Base-by-base conservation (phyloP, 2,797 vertebrate species). In the Apogon hyalosoma region DNA sequence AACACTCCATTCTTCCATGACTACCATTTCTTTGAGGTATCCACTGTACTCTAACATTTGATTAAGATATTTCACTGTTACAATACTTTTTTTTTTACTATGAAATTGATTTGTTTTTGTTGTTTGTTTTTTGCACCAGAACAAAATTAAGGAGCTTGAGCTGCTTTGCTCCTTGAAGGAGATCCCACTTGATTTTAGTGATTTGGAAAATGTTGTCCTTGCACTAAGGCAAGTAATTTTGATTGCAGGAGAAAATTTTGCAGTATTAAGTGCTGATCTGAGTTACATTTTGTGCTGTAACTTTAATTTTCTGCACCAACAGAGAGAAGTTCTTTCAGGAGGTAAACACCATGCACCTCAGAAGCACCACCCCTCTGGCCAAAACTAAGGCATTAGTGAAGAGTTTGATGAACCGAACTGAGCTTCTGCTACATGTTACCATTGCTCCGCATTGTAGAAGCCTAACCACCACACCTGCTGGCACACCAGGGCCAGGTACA, bases 311-410 rank as follows among this genome's bases (percentile, higher is more conserved):
- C 16, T 85, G 33, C 12, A 11, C 50, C 48, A 24, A 58, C 83
- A 99, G 97, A 89, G 98, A 99, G 90, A 98, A 96, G 84, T 99
- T 99, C 88, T 96, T 98, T 63, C 97, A 99, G 63, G 98, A 99
- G 63, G 96, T 98, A 42, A 98, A 96, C 88, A 94, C 93, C 24
- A 86, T 94, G 38, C 90, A 94, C 65, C 94, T 95, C 77, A 98
- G 92, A 84, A 93, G 91, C 52, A 92, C 75, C 24, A 91, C 94
- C 50, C 94, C 95, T 2, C 90, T 99, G 77, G 94, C 92, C 19
- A 99, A 99, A 90, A 99, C 98, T 0, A 98, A 97, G 90, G 91
- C 95, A 0, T 84, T 99, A 51, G 95, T 99, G 45, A 99, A 96
- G 90, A 98, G 97, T 83, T 80, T 99, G 79, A 98, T 98, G 95